Base-by-base conservation (phyloP, 2,113 vertebrate species). In the Callochromis pleurospilus region DNA sequence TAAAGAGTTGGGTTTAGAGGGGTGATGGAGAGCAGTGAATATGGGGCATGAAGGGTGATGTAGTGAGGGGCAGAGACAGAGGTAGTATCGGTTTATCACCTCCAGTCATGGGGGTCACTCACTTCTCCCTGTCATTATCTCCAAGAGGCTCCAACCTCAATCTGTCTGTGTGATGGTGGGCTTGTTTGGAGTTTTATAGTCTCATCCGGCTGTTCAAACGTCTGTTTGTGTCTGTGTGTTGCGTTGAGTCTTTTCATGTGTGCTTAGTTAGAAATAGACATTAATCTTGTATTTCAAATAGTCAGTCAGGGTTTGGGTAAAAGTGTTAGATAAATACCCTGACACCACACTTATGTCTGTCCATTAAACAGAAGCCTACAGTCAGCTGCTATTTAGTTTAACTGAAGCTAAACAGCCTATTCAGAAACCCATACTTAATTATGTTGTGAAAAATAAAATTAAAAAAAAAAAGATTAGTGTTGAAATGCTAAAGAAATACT, bases 151-250 rank as follows among this genome's bases (percentile, higher is more conserved):
- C 92, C 89, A 93, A 55, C 92, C 85, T 40, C 77, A 85, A 92
- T 95, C 86, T 86, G 82, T 95, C 93, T 93, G 84, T 60, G 86
- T 91, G 92, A 94, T 79, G 89, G 88, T 10, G 65, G 80, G 87
- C 90, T 93, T 94, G 90, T 94, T 95, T 92, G 88, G 87, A 93
- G 86, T 94, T 94, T 93, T 90, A 93, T 88, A 53, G 91, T 91
- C 86, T 89, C 81, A 82, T 90, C 84, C 15, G 33, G 40, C 68
- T 91, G 60, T 85, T 86, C 80, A 85, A 68, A 83, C 42, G 80
- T 31, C 79, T 77, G 21, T 84, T 49, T 81, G 88, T 86, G 68
- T 86, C 77, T 84, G 9, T 82, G 65, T 79, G 36, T 38, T 54
- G 79, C 5, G 47, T 55, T 84, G 47, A 75, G 58, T 87, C 15